These are phyloP conservation scores for Drosophila sulfurigaster DNA, from an alignment of 1,140 invertebrate genomes.

Conservation along the genomic window DNA sequence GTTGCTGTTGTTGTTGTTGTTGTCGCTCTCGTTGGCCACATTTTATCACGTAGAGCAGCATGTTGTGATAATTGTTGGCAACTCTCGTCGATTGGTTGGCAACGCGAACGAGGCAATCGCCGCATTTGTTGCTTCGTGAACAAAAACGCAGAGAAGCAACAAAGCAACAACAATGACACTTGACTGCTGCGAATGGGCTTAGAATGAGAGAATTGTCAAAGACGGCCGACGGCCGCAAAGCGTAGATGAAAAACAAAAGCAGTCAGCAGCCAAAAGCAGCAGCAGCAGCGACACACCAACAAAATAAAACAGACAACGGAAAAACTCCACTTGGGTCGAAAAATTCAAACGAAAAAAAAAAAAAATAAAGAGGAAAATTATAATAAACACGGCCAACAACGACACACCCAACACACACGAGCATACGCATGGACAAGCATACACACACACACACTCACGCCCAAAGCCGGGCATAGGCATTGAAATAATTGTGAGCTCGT, in stretches of 20 bases:
- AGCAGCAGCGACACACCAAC: constrained; percentile 19
- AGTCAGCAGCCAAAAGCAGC: background rate
- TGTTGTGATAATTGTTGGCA: constrained; percentile 39
- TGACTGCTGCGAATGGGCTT: constrained; percentile 62
- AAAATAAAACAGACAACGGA: background rate
- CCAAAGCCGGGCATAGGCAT: constrained; percentile 48
- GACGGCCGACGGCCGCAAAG: constrained; percentile 32
- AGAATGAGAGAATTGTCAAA: constrained; percentile 69
- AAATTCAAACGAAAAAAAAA: constrained; percentile 54
- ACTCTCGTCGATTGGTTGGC: constrained; percentile 35
- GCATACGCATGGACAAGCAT: constrained; percentile 9
- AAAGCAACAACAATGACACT: constrained; percentile 53
- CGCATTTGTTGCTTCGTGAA: constrained; percentile 74
- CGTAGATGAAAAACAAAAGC: constrained; percentile 43
- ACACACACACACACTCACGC: constrained; percentile 31
- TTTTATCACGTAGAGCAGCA: constrained; percentile 66
- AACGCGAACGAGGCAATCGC: constrained; percentile 49
- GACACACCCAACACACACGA: constrained; percentile 71
- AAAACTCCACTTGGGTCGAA: constrained; percentile 56
- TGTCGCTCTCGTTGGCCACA: constrained; percentile 43
- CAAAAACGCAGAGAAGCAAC: constrained; percentile 34
- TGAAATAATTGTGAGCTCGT: constrained; percentile 48
- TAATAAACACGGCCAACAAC: constrained; percentile 66
- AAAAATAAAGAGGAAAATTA: constrained; percentile 72
- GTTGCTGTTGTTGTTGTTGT: no score